Base-by-base conservation (phyloP, 2,113 vertebrate species). In the Spheniscus mendiculus region DNA sequence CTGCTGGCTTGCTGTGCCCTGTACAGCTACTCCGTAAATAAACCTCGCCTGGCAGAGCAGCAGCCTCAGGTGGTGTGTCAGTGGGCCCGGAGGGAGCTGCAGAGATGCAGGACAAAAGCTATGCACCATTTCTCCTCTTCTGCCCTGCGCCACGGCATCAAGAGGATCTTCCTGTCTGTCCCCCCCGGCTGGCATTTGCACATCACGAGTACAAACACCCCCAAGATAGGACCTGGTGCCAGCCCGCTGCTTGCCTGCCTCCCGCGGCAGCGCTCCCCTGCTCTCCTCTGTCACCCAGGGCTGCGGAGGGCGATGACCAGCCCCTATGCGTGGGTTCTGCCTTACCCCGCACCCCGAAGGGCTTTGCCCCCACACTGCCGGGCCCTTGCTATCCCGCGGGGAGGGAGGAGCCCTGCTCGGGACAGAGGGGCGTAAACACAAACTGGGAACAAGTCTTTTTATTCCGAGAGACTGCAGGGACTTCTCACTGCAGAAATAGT, bases 21-120 rank as follows among this genome's bases (percentile, higher is more conserved):
- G 70, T 59, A 55, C 61, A 81, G 42, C 29, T 50, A 5, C 11
- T 23, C 25, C 65, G 65, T 92, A 94, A 95, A 96, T 97, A 97
- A 96, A 96, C 30, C 16, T 56, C 0, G 0, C 74, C 53, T 85
- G 71, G 45, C 11, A 90, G 86, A 94, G 63, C 79, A 83, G 82
- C 55, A 20, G 4, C 45, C 21, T 21, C 1, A 1, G 61, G 10
- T 19, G 50, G 1, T 10, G 6, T 10, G 7, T 61, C 50, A 19
- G 11, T 2, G 11, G 34, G 40, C 32, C 36, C 3, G 1, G 17
- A 79, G 44, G 70, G 56, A 91, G 9, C 9, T 32, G 62, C 34
- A 73, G 61, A 16, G 23, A 42, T 27, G 18, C 1, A 2, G 38
- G 42, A 44, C 6, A 15, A 36, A 26, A 53, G 62, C 25, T 49